Percentiles rank a stretch among this genome's conserved stretches.
These are phyloP conservation scores for Keiferia lycopersicella DNA, from an alignment of 2,888 invertebrate species.

Conservation along the genomic window DNA sequence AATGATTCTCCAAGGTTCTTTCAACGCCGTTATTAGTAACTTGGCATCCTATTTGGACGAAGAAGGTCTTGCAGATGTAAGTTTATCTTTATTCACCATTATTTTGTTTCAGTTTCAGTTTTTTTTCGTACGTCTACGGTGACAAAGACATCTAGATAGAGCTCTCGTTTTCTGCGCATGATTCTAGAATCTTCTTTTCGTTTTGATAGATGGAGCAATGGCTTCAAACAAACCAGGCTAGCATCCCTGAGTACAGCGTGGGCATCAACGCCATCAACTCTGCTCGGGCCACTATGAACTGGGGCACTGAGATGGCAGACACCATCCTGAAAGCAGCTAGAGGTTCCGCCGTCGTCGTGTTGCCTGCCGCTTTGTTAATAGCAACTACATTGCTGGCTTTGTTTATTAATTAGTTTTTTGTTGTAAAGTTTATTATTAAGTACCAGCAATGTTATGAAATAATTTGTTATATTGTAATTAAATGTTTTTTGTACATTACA, in stretches of 20 bases:
- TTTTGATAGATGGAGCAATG: slow-evolving; percentile 63
- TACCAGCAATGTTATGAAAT: no score
- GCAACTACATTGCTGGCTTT: slow-evolving; percentile 48
- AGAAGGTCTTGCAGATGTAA: slow-evolving; percentile 64
- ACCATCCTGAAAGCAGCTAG: slow-evolving; percentile 53
- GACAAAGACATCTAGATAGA: neutral
- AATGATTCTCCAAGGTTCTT: slow-evolving; percentile 59
- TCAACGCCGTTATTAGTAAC: slow-evolving; percentile 53
- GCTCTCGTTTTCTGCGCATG: no score
- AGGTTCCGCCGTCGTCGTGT: slow-evolving; percentile 47
- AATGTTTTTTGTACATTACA: no score
- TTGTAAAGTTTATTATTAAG: no score
- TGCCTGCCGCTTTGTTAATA: slow-evolving; percentile 54
- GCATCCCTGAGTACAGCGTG: slow-evolving; percentile 51
- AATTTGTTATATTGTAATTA: no score
- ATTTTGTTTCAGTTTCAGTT: no score
- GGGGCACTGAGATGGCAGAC: slow-evolving; percentile 59
- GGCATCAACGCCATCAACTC: slow-evolving; percentile 57
- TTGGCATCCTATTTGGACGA: slow-evolving; percentile 62
- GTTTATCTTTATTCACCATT: slow-evolving; percentile 34
- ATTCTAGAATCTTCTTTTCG: no score
- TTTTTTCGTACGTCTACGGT: no score
- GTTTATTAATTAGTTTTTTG: slow-evolving; percentile 43
- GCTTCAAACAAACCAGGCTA: slow-evolving; percentile 48
- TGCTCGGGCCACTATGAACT: slow-evolving; percentile 55